phyloP scores from a whole-genome alignment of 2,888 invertebrate species.

The Nemapogon koenigi region DNA sequence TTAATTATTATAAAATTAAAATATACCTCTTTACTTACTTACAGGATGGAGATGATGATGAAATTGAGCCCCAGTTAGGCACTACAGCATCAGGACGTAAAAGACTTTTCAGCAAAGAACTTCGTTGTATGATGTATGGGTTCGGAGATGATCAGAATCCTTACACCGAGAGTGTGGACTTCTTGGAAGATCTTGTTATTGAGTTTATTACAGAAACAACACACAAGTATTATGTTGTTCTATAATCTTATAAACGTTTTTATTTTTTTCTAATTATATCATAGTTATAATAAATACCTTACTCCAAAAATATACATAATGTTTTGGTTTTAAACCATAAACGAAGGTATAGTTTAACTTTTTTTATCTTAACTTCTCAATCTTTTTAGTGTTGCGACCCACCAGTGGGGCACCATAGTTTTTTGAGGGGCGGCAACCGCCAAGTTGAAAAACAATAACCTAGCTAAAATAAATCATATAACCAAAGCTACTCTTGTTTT shows the following conservation, averaged over 20 bases:
- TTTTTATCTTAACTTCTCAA: too few relatives aligned
- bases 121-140: conserved; percentile 99
- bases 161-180: conserved; percentile 97
- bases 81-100: conserved; percentile 77
- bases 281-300: too few relatives aligned
- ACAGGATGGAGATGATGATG: conserved; percentile 72
- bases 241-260: background rate
- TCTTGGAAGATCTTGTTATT: conserved; percentile 95
- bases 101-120: conserved; percentile 87
- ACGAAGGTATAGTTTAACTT: too few relatives aligned
- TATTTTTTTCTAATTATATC: too few relatives aligned
- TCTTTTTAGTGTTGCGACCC: too few relatives aligned
- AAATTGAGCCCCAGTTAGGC: conserved; percentile 73
- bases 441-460: too few relatives aligned
- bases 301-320: too few relatives aligned
- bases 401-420: too few relatives aligned
- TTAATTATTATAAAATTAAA: background rate
- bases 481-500: too few relatives aligned
- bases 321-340: too few relatives aligned
- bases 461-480: too few relatives aligned
- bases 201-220: conserved; percentile 97
- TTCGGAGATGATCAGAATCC: conserved; percentile 99
- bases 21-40: conserved; percentile 5
- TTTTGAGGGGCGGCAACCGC: too few relatives aligned
- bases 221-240: conserved; percentile 77